A percentile compares a stretch with the other conserved stretches of the same genome.
phyloP scores from a whole-genome alignment of 2,888 invertebrate species.

The Eristalis tenax region DNA sequence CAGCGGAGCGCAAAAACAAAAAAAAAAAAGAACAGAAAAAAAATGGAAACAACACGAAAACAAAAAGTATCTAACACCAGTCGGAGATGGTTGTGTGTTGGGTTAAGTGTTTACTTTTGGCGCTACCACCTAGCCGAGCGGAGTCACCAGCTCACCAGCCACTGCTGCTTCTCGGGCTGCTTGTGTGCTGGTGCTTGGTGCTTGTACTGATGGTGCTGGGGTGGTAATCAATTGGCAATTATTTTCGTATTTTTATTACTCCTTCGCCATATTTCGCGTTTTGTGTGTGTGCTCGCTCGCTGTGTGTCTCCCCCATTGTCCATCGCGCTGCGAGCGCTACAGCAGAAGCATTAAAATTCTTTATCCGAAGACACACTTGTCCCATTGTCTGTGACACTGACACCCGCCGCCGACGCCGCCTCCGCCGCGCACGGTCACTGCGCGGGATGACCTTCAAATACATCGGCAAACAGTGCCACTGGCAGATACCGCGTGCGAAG shows the following conservation, averaged over 20 bases:
- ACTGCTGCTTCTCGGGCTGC: neutral
- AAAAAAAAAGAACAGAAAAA: neutral
- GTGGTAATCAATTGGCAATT: conserved; percentile 69
- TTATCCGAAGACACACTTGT: conserved; percentile 58
- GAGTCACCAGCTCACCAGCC: neutral
- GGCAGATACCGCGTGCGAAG: neutral
- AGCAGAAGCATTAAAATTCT: conserved; percentile 48
- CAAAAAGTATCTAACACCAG: conserved; percentile 51
- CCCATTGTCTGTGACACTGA: conserved; percentile 58
- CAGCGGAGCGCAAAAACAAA: conserved; percentile 28
- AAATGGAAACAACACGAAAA: neutral
- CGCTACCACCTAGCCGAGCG: conserved; percentile 54
- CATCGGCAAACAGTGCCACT: conserved; percentile 16
- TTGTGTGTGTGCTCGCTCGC: conserved; percentile 23
- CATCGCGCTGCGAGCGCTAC: conserved; percentile 16
- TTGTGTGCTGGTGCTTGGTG: conserved; percentile 9
- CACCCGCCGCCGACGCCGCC: neutral
- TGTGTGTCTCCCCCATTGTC: conserved; percentile 13
- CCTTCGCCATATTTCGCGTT: conserved; percentile 60
- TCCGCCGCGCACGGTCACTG: neutral
- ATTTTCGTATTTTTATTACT: conserved; percentile 69
- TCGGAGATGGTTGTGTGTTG: conserved; percentile 40
- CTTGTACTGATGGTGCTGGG: conserved; percentile 10
- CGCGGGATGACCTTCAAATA: conserved; percentile 62
- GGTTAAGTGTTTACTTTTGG: conserved; percentile 67